Evolutionary conservation across 2,113 vertebrate genomes (phyloP).

Genomic region (Calidris pugnax): DNA sequence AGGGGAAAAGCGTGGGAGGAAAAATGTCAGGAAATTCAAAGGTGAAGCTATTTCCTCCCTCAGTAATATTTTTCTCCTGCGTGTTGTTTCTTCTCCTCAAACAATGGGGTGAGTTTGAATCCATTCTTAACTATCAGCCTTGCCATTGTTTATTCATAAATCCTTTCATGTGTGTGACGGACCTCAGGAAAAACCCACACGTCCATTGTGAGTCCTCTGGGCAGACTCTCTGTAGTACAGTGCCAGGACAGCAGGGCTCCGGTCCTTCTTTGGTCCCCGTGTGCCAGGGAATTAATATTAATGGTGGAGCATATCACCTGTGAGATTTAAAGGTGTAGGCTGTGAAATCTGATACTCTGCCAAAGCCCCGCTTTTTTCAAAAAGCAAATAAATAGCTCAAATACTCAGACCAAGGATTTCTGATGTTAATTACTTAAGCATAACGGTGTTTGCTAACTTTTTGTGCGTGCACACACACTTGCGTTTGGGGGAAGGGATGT

Average conservation of each 20-base stretch:
- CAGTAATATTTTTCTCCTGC: slow-evolving; percentile 48
- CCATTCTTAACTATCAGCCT: slow-evolving; percentile 47
- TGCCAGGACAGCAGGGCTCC: neutral
- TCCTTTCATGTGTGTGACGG: slow-evolving; percentile 54
- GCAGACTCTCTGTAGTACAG: neutral
- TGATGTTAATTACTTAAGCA: neutral
- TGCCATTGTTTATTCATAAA: slow-evolving; percentile 55
- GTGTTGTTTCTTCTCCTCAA: slow-evolving; percentile 68
- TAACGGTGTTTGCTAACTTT: neutral
- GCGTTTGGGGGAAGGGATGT: slow-evolving; percentile 28
- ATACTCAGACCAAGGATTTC: neutral
- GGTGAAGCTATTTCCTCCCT: slow-evolving; percentile 73
- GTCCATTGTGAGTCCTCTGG: slow-evolving; percentile 21
- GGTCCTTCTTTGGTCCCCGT: neutral
- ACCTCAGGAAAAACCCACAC: slow-evolving; percentile 42
- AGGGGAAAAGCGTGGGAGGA: slow-evolving; percentile 73
- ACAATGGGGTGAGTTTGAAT: slow-evolving; percentile 62
- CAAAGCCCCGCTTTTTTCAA: neutral
- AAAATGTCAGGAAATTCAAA: slow-evolving; percentile 77
- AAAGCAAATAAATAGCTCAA: neutral
- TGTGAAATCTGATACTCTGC: slow-evolving; percentile 6
- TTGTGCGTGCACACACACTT: neutral
- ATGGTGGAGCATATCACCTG: neutral
- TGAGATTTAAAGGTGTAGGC: neutral
- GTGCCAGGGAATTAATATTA: neutral